Percentiles rank a stretch among this genome's conserved stretches.
Evolutionary conservation across 2,797 vertebrate species (phyloP).

Genomic region (Amblyopsis hoosieri): DNA sequence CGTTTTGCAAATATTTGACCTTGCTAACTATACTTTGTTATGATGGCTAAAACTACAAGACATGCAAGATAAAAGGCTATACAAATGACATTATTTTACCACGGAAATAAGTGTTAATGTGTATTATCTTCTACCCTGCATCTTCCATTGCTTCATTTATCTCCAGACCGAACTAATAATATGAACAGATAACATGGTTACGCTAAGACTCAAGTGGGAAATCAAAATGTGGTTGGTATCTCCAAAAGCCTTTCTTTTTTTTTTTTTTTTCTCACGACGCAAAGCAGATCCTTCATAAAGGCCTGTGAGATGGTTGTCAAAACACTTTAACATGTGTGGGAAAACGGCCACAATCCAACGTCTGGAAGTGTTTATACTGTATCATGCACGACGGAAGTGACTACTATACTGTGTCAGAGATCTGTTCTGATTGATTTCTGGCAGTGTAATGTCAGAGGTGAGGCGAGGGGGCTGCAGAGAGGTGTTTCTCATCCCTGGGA

Average conservation of each 20-base stretch:
- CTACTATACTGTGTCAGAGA: slow-evolving; percentile 80
- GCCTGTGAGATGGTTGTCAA: slow-evolving; percentile 86
- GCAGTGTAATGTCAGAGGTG: slow-evolving; percentile 38
- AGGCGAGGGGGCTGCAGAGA: slow-evolving; percentile 24
- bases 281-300: slow-evolving; percentile 74
- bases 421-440: slow-evolving; percentile 82
- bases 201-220: background rate
- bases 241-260: slow-evolving; percentile 59
- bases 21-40: slow-evolving; percentile 16
- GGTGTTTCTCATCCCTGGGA: slow-evolving; percentile 52
- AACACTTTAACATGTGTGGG: slow-evolving; percentile 89
- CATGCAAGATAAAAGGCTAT: slow-evolving; percentile 7
- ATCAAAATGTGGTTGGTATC: too few species aligned
- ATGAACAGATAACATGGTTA: slow-evolving; percentile 12
- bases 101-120: slow-evolving; percentile 23
- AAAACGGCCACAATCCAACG: slow-evolving; percentile 85
- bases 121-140: slow-evolving; percentile 20
- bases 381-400: slow-evolving; percentile 75
- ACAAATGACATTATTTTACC: background rate
- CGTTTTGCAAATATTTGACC: slow-evolving; percentile 6
- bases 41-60: slow-evolving; percentile 5
- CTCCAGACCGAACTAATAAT: slow-evolving; percentile 20
- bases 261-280: slow-evolving; percentile 64
- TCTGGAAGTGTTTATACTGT: slow-evolving; percentile 87
- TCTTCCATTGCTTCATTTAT: slow-evolving; percentile 37